Conservation (phyloP, 1,140 invertebrate species). For the Drosophila fuyamai region DNA sequence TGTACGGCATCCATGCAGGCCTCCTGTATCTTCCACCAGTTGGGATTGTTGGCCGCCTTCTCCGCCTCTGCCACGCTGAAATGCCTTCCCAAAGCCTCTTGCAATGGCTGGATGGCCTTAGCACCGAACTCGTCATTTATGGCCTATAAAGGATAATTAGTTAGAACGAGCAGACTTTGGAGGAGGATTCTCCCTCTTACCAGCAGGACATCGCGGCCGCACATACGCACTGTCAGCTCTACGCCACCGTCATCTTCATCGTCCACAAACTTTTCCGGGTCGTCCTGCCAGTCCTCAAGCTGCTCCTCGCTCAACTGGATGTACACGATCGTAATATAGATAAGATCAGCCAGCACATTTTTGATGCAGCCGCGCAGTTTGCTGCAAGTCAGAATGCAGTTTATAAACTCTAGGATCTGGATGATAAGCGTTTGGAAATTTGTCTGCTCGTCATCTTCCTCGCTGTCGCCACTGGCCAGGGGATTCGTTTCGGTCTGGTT, state of each 20-base stretch:
- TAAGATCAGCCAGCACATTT: slow-evolving; percentile 89
- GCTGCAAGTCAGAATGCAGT: slow-evolving; percentile 87
- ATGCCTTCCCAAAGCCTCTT: slow-evolving; percentile 88
- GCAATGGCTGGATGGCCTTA: slow-evolving; percentile 87
- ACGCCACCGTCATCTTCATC: slow-evolving; percentile 91
- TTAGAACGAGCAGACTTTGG: background rate
- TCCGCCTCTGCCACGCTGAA: slow-evolving; percentile 87
- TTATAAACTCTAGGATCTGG: slow-evolving; percentile 91
- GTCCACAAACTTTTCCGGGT: slow-evolving; percentile 91
- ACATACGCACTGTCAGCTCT: slow-evolving; percentile 90
- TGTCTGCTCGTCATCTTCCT: slow-evolving; percentile 87
- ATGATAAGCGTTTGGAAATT: slow-evolving; percentile 91
- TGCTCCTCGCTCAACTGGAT: slow-evolving; percentile 91
- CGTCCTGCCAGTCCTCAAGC: slow-evolving; percentile 89
- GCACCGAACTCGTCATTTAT: slow-evolving; percentile 88
- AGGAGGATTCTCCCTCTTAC: slow-evolving; percentile 32
- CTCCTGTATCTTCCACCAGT: slow-evolving; percentile 92
- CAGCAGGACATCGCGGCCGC: slow-evolving; percentile 89
- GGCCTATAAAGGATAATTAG: slow-evolving; percentile 79
- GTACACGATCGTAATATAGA: slow-evolving; percentile 90
- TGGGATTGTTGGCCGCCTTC: slow-evolving; percentile 85
- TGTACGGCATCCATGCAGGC: slow-evolving; percentile 90
- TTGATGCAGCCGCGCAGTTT: slow-evolving; percentile 88
- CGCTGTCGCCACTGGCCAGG: slow-evolving; percentile 60
- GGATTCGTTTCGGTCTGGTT: slow-evolving; percentile 79